These are phyloP conservation scores for Caretta caretta DNA, from an alignment of 2,113 vertebrate species.

Conservation along the genomic window DNA sequence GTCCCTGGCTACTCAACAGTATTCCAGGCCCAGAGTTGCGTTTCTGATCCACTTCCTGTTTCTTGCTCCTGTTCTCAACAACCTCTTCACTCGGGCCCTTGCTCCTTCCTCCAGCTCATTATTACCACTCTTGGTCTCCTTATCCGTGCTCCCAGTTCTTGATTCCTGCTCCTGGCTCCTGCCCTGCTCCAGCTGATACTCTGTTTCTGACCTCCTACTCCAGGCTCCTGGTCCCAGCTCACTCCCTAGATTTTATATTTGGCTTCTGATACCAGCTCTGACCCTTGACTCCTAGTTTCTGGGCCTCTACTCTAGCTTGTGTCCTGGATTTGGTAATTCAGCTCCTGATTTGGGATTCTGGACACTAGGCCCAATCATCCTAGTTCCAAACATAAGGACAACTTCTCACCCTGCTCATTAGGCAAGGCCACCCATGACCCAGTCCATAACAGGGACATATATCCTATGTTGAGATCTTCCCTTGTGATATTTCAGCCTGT, in stretches of 20 bases:
- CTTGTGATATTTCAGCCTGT: neutral
- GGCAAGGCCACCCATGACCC: neutral
- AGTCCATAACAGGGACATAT: neutral
- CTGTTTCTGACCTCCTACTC: too few species aligned
- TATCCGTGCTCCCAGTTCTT: neutral
- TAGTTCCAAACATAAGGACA: neutral
- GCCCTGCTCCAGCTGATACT: too few species aligned
- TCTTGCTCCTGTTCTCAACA: neutral
- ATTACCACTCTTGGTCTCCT: neutral
- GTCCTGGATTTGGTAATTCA: neutral
- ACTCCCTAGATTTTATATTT: too few species aligned
- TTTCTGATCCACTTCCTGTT: neutral
- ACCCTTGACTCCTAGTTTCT: neutral
- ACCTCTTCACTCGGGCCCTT: neutral
- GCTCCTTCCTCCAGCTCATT: neutral
- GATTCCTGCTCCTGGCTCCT: neutral
- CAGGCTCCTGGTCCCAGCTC: too few species aligned
- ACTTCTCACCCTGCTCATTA: neutral
- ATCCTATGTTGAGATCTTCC: neutral
- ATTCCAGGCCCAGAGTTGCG: neutral
- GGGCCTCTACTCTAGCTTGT: neutral
- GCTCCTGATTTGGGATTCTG: neutral
- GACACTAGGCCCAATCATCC: too few species aligned
- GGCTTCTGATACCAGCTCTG: neutral
- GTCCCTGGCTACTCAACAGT: neutral